A percentile compares a stretch with the other conserved stretches of the same genome.
These are phyloP conservation scores for Entomobrya multifasciata DNA, from an alignment of 2,888 invertebrate species.

Conservation along the genomic window DNA sequence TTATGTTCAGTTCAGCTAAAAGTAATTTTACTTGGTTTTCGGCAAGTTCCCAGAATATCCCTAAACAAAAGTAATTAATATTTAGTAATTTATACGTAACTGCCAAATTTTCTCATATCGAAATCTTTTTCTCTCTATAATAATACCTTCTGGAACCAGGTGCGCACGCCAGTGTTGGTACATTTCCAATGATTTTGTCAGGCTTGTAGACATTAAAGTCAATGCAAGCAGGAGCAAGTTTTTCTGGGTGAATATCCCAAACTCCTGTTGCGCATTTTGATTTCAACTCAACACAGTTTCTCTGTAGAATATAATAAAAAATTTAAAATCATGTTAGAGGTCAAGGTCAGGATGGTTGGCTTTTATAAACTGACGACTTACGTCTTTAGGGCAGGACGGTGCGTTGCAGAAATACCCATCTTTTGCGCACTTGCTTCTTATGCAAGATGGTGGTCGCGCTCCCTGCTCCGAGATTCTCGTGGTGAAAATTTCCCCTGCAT, in stretches of 20 bases:
- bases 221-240: conserved; percentile 23
- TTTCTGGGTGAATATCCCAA: conserved; percentile 50
- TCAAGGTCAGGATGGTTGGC: too few species aligned
- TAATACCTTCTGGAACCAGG: conserved; percentile 75
- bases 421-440: conserved; percentile 67
- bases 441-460: conserved; percentile 57
- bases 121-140: too few species aligned
- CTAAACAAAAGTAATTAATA: conserved; percentile 42
- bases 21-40: conserved; percentile 66
- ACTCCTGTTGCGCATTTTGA: conserved; percentile 50
- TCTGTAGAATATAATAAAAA: conserved; percentile 44
- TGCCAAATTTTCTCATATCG: conserved; percentile 33
- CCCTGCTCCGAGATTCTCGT: conserved; percentile 28
- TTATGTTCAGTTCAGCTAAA: conserved; percentile 1
- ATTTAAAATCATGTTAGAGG: too few species aligned
- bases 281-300: conserved; percentile 52
- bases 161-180: conserved; percentile 75
- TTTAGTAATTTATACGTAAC: neutral
- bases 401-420: conserved; percentile 74
- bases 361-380: conserved; percentile 26
- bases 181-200: conserved; percentile 73
- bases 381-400: conserved; percentile 66
- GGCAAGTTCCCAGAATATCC: conserved; percentile 74
- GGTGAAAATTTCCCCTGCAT: conserved; percentile 47
- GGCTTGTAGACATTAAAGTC: neutral